A percentile compares a stretch with the other conserved stretches of the same genome.
These are phyloP conservation scores for Medauroidea extradentata DNA, from an alignment of 1,140 invertebrate genomes.

Conservation along the genomic window DNA sequence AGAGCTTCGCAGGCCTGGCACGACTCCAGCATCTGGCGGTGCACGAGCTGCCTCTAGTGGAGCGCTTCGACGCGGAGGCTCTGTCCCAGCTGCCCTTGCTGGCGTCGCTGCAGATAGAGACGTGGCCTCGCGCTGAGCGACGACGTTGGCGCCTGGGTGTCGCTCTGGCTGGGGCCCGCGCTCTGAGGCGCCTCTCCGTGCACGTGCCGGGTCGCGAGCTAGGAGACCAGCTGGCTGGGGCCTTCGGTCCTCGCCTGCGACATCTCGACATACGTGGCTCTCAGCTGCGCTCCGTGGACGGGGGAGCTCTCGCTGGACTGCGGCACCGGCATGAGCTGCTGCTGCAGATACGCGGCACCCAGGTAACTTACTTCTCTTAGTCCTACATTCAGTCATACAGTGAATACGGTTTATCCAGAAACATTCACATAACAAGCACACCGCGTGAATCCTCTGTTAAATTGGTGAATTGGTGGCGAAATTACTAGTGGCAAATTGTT, in stretches of 20 bases:
- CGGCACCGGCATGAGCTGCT: constrained; percentile 56
- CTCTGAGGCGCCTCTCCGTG: constrained; percentile 59
- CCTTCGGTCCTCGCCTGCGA: constrained; percentile 65
- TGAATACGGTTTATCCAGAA: too few relatives aligned
- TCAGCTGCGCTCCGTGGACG: constrained; percentile 61
- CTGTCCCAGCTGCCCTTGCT: constrained; percentile 57
- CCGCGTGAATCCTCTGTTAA: too few relatives aligned
- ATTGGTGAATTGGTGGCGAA: too few relatives aligned
- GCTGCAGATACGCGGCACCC: constrained; percentile 71
- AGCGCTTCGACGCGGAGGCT: constrained; percentile 57
- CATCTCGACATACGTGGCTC: constrained; percentile 73
- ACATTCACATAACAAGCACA: too few relatives aligned
- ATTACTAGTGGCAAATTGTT: too few relatives aligned
- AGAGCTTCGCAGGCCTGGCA: constrained; percentile 44
- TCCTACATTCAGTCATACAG: too few relatives aligned
- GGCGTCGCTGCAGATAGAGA: constrained; percentile 56
- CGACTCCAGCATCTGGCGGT: constrained; percentile 46
- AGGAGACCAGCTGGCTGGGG: constrained; percentile 64
- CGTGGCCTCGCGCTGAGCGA: constrained; percentile 58
- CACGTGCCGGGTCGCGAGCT: constrained; percentile 66
- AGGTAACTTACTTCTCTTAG: too few relatives aligned
- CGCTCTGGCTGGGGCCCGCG: constrained; percentile 50
- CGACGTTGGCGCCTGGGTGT: constrained; percentile 56
- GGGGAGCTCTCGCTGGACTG: constrained; percentile 59
- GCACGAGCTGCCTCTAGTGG: constrained; percentile 41